Evolutionary conservation across 1,140 invertebrate species (phyloP).

Genomic region (Dryas iulia): DNA sequence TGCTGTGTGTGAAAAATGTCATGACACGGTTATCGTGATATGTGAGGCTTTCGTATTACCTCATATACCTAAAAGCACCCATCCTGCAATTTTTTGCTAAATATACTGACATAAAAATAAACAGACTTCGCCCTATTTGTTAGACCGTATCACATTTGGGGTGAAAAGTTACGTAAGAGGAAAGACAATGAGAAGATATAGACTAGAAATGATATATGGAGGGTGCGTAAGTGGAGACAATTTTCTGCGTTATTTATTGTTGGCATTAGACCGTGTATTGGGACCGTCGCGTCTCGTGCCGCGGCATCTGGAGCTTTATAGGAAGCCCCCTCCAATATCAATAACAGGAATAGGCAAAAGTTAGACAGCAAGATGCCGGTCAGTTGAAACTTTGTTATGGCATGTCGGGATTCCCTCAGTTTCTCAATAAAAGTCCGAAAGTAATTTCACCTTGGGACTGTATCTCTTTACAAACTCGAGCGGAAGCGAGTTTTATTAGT

Average conservation of each 20-base stretch:
- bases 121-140: slow-evolving; percentile 23
- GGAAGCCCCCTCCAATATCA: slow-evolving; percentile 53
- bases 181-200: slow-evolving; percentile 37
- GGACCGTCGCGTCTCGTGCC: slow-evolving; percentile 34
- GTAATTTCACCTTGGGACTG: slow-evolving; percentile 66
- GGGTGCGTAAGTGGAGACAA: slow-evolving; percentile 50
- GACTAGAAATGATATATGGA: slow-evolving; percentile 44
- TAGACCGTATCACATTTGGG: slow-evolving; percentile 29
- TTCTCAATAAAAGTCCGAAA: slow-evolving; percentile 72
- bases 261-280: slow-evolving; percentile 47
- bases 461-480: slow-evolving; percentile 63
- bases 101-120: slow-evolving; percentile 23
- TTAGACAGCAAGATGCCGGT: slow-evolving; percentile 53
- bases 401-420: slow-evolving; percentile 44
- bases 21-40: slow-evolving; percentile 26
- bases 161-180: slow-evolving; percentile 33
- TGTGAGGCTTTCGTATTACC: slow-evolving; percentile 25
- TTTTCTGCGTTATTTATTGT: slow-evolving; percentile 62
- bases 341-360: slow-evolving; percentile 60
- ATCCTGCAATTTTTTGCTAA: slow-evolving; percentile 17
- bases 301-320: slow-evolving; percentile 58
- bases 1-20: slow-evolving; percentile 22
- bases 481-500: slow-evolving; percentile 50
- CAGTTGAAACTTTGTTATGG: slow-evolving; percentile 67
- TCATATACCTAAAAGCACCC: slow-evolving; percentile 22